These are phyloP conservation scores for Lathronympha strigana DNA, from an alignment of 2,888 invertebrate species.

Conservation along the genomic window DNA sequence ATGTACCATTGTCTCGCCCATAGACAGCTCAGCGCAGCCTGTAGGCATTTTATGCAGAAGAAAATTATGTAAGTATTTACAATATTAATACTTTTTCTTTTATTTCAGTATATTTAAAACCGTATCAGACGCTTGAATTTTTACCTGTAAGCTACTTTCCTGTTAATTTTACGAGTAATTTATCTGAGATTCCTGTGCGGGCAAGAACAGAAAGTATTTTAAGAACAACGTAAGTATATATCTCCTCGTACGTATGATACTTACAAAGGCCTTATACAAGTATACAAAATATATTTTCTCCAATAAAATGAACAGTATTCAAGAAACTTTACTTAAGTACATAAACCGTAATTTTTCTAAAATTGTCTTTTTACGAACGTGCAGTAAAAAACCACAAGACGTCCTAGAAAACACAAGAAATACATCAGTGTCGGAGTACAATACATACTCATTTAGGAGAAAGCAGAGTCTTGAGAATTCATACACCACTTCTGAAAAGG, in stretches of 20 bases:
- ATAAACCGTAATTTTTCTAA: background rate
- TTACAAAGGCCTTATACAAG: background rate
- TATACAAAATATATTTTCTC: no score
- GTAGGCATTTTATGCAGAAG: no score
- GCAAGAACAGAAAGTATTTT: constrained; percentile 3
- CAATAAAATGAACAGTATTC: background rate
- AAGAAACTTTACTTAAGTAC: background rate
- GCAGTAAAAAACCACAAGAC: constrained; percentile 1
- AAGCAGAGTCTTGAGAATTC: background rate
- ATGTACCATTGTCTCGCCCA: no score
- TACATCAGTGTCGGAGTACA: background rate
- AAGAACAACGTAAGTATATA: constrained; percentile 17
- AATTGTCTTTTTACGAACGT: background rate
- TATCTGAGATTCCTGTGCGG: background rate
- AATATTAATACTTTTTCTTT: background rate
- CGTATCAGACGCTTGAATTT: constrained; percentile 33
- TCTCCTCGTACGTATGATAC: background rate
- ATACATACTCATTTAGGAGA: background rate
- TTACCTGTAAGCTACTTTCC: constrained; percentile 17
- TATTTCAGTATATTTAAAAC: constrained; percentile 44
- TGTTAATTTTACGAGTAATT: background rate
- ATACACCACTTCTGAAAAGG: background rate
- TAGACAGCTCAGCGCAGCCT: no score
- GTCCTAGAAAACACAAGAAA: background rate
- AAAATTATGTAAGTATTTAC: no score